phyloP scores from a whole-genome alignment of 2,113 vertebrate species.

The Pelmatolapia mariae region DNA sequence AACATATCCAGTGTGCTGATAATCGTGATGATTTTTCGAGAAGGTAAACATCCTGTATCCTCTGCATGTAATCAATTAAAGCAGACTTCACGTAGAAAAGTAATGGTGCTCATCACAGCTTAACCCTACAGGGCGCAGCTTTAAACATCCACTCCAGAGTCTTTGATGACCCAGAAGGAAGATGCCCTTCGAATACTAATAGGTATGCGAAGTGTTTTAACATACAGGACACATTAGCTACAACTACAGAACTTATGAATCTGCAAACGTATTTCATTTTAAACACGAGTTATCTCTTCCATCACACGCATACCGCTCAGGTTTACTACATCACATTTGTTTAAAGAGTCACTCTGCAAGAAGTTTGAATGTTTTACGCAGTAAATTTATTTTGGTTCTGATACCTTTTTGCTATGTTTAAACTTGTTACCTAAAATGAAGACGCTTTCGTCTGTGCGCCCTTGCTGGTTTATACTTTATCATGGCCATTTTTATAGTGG shows the following conservation, averaged over 20 bases:
- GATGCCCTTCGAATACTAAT: not conserved
- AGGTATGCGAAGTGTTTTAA: not conserved
- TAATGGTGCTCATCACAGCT: not conserved
- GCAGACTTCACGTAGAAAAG: not conserved
- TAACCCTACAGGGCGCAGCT: not conserved
- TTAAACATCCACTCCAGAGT: not conserved
- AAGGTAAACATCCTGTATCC: not conserved
- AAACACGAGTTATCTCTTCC: not conserved
- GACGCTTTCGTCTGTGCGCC: not conserved
- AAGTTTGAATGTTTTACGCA: not conserved
- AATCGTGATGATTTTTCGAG: not conserved
- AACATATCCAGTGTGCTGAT: not conserved
- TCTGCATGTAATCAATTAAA: not conserved
- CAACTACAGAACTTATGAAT: not conserved
- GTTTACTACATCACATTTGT: not conserved
- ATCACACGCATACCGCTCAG: not conserved
- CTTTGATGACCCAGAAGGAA: not conserved
- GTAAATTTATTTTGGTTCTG: fast-evolving
- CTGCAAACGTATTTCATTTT: not conserved
- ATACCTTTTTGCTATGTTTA: not conserved
- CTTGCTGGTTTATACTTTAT: not conserved
- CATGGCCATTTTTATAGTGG: not conserved
- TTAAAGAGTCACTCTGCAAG: not conserved
- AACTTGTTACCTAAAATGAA: not conserved
- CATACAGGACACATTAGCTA: not conserved